phyloP scores from a whole-genome alignment of 1,140 invertebrate genomes.

The Phymorhynchus buccinoides region DNA sequence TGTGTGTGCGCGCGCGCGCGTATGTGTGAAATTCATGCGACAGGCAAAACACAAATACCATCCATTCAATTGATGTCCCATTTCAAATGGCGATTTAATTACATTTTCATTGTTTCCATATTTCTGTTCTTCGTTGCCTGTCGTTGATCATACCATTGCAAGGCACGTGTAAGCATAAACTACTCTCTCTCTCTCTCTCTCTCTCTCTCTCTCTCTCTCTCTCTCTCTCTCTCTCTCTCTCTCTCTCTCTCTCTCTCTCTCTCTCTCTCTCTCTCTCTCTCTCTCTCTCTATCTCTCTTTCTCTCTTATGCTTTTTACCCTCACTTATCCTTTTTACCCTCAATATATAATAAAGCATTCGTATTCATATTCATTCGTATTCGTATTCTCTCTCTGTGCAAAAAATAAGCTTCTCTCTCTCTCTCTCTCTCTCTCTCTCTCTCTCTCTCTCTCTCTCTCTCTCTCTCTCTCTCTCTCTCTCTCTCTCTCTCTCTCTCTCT shows the following conservation, averaged over 20 bases:
- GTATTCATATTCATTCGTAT: no score
- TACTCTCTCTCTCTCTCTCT: not conserved
- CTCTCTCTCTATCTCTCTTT: no score
- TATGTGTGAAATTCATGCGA: no score
- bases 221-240: constrained; percentile 19
- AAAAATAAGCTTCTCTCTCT: not conserved
- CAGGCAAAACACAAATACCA: no score
- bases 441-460: constrained; percentile 1
- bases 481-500: not conserved
- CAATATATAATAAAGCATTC: no score
- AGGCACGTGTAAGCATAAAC: no score
- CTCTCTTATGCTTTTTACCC: constrained; percentile 36
- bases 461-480: not conserved
- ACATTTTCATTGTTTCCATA: no score
- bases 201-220: not conserved
- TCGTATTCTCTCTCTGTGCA: not conserved
- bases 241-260: constrained; percentile 17
- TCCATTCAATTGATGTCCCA: no score
- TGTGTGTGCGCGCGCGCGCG: no score
- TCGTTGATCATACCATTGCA: no score
- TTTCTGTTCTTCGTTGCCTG: no score
- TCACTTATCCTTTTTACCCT: constrained; percentile 42
- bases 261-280: not conserved
- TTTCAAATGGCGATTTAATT: no score
- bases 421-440: constrained; percentile 9